Percentiles rank a stretch among this genome's conserved stretches.
Conservation (phyloP, 1,140 invertebrate genomes). For the Cotesia chilonis region DNA sequence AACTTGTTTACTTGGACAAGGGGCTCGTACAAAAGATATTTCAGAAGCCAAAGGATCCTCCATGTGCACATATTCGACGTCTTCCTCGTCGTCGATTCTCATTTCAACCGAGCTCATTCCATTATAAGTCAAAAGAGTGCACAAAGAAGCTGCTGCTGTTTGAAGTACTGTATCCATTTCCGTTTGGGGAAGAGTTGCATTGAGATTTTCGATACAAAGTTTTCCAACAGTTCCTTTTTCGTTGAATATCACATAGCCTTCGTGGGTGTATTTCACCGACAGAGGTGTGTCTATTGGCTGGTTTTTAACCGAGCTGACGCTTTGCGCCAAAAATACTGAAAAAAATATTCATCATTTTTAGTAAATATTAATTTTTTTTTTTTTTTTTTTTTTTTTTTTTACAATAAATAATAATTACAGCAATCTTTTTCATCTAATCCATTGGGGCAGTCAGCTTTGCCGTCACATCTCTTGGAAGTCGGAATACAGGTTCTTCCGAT, state of each 20-base stretch:
- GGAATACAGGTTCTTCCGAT: slow-evolving; percentile 79
- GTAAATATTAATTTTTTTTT: slow-evolving; percentile 1
- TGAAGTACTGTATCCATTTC: slow-evolving; percentile 68
- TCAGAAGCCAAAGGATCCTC: slow-evolving; percentile 80
- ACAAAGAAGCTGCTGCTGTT: slow-evolving; percentile 79
- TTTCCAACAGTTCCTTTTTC: slow-evolving; percentile 84
- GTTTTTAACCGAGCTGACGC: slow-evolving; percentile 68
- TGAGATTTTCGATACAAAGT: slow-evolving; percentile 80
- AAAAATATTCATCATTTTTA: slow-evolving; percentile 14
- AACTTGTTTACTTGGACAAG: slow-evolving; percentile 80
- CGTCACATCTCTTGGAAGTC: slow-evolving; percentile 78
- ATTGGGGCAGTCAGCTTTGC: slow-evolving; percentile 82
- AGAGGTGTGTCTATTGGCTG: slow-evolving; percentile 71
- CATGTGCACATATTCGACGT: slow-evolving; percentile 77
- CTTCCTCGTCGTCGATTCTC: slow-evolving; percentile 65
- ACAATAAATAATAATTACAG: slow-evolving; percentile 69
- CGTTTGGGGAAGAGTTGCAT: slow-evolving; percentile 65
- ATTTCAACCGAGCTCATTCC: slow-evolving; percentile 69
- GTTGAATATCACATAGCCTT: slow-evolving; percentile 83
- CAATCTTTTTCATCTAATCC: slow-evolving; percentile 87
- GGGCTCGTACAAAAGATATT: slow-evolving; percentile 80
- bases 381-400: background rate
- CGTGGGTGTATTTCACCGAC: slow-evolving; percentile 72
- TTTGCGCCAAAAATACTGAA: slow-evolving; percentile 78
- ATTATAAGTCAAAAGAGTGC: slow-evolving; percentile 76